Conservation (phyloP, 2,888 invertebrate genomes). For the Athalia cordata region DNA sequence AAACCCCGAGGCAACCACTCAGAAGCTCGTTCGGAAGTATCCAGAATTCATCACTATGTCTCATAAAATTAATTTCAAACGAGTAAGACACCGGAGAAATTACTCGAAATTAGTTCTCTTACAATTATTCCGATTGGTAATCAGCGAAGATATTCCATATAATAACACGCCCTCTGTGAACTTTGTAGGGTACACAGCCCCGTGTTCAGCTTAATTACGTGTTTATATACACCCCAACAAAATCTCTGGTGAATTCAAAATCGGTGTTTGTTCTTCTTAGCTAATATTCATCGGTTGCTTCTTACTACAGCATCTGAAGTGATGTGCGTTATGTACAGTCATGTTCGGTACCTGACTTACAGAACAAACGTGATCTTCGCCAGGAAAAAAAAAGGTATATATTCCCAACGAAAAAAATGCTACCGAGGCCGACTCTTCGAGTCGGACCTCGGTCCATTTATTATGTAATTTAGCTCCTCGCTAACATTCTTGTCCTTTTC, state of each 20-base stretch:
- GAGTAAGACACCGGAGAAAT: too few relatives aligned
- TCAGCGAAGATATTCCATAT: background rate
- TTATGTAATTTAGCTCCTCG: slow-evolving; percentile 57
- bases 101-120: background rate
- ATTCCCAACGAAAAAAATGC: slow-evolving; percentile 29
- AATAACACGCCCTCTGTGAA: background rate
- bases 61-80: too few relatives aligned
- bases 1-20: too few relatives aligned
- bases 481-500: slow-evolving; percentile 54
- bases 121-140: background rate
- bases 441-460: slow-evolving; percentile 50
- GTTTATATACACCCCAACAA: too few relatives aligned
- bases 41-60: too few relatives aligned
- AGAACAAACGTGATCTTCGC: slow-evolving; percentile 30
- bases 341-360: background rate
- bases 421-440: slow-evolving; percentile 14
- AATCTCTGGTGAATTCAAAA: too few relatives aligned
- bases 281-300: background rate
- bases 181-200: background rate
- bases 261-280: background rate
- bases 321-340: background rate
- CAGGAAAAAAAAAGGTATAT: slow-evolving; percentile 6
- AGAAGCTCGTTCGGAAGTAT: too few relatives aligned
- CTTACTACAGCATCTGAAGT: background rate
- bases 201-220: too few relatives aligned